Conservation (phyloP, 1,140 invertebrate species). For the Conopomorpha cramerella region DNA sequence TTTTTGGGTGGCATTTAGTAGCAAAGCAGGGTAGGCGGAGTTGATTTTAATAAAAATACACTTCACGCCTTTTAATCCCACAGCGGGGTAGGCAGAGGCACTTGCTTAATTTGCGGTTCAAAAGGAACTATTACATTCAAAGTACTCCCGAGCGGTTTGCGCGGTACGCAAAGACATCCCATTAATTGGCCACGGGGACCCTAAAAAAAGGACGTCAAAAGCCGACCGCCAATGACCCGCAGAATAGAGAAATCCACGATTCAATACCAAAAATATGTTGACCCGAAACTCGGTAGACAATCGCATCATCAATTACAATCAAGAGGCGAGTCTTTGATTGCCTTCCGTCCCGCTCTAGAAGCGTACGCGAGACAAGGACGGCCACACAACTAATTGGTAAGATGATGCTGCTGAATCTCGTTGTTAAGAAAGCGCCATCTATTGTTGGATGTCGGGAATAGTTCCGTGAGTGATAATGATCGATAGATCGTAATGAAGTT, state of each 20-base stretch:
- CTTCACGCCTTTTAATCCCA: no score
- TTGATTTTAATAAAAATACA: no score
- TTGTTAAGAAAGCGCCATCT: slow-evolving; percentile 47
- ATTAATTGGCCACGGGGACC: no score
- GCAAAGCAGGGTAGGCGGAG: no score
- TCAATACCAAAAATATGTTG: slow-evolving; percentile 33
- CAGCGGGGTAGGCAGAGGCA: no score
- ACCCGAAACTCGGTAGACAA: slow-evolving; percentile 37
- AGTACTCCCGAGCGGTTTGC: no score
- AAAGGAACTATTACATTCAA: no score
- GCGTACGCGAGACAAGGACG: slow-evolving; percentile 9
- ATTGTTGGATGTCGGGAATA: slow-evolving; percentile 56
- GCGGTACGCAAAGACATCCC: no score
- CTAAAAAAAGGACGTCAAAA: no score
- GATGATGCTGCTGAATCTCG: slow-evolving; percentile 51
- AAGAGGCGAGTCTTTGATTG: slow-evolving; percentile 24
- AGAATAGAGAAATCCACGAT: slow-evolving; percentile 32
- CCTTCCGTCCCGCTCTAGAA: slow-evolving; percentile 12
- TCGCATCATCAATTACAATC: slow-evolving; percentile 58
- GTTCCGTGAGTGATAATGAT: slow-evolving; percentile 44
- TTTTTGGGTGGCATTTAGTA: no score
- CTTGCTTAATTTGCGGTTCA: no score
- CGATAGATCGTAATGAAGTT: slow-evolving; percentile 36
- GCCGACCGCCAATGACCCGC: no score
- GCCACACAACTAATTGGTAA: slow-evolving; percentile 36